Evolutionary conservation across 2,888 invertebrate genomes (phyloP), one percentile per base, ranked within the genome.

Genomic region (Creontiades dilutus): DNA sequence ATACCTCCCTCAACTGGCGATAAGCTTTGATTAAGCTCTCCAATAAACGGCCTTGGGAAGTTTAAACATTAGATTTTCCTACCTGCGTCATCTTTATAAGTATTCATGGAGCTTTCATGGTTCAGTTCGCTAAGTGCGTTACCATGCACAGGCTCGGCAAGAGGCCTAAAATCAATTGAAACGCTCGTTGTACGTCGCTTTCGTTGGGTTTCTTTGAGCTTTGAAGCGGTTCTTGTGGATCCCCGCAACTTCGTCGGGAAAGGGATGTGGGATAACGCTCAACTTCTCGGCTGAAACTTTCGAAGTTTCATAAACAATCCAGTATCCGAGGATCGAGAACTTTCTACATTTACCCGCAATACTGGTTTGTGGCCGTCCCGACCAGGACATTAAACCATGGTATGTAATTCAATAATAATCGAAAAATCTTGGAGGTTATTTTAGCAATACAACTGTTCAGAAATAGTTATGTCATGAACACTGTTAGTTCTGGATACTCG

Each of bases 221-320:
- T 84, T 84, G 84, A 84, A 84, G 84, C 84, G 84, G 84, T 84
- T 84, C 84, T 28, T 84, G 84, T 52, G 84, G 84, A 84, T 55
- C 23, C 57, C 84, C 84, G 28, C 84, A 55, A 55, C 28, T 84
- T 84, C 55, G 52, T 3, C 55, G 55, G 84, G 52, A 57, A 57
- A n/a, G 27, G 57, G 52, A 28, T 23, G 52, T 28, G 55, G 27
- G 81, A 16, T 48, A 84, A 84, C 27, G 27, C 84, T 84, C 27
- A 84, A 84, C 84, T 84, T 84, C 57, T 13, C 84, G 14, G 28
- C 23, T 12, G n/a, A 4, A 52, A 57, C 55, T 84, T 57, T 84
- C n/a, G 27, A 27, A 84, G 84, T 84, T 84, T 55, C 84, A 76
- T 76, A 76, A 76, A 76, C 76, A 76, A 76, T 11, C 76, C 28